These are phyloP conservation scores for Galagoides demidoff DNA, from an alignment of 2,797 vertebrate species.

Conservation along the genomic window DNA sequence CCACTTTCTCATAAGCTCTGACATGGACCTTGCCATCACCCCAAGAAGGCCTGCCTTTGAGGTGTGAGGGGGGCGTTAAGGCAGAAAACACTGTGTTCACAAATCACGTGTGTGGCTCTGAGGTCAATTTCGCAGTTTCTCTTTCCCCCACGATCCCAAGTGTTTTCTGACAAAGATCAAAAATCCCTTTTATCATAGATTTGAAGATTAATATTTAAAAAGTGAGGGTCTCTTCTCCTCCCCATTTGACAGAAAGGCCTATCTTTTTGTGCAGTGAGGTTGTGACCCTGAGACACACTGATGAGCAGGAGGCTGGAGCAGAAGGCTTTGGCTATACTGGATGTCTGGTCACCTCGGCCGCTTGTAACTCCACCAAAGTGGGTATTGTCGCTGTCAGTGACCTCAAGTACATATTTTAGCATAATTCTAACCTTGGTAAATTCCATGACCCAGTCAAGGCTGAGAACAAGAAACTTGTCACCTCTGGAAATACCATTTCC, in stretches of 20 bases:
- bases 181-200: background rate
- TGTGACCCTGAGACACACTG: background rate
- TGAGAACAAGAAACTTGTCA: background rate
- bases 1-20: background rate
- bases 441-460: background rate
- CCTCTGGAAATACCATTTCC: background rate
- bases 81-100: background rate
- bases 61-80: background rate
- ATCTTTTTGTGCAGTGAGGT: background rate
- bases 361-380: background rate
- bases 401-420: background rate
- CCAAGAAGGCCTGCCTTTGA: background rate
- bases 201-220: background rate
- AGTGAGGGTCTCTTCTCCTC: background rate
- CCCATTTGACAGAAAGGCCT: fast-evolving
- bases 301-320: background rate
- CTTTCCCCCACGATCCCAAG: background rate
- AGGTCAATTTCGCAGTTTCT: background rate
- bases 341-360: no score
- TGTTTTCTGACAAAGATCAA: background rate
- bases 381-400: background rate
- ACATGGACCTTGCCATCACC: background rate
- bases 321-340: background rate
- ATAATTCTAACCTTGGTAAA: background rate
- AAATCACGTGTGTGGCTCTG: fast-evolving